Base-by-base conservation (phyloP, 2,888 invertebrate species). In the Heliconius sara region DNA sequence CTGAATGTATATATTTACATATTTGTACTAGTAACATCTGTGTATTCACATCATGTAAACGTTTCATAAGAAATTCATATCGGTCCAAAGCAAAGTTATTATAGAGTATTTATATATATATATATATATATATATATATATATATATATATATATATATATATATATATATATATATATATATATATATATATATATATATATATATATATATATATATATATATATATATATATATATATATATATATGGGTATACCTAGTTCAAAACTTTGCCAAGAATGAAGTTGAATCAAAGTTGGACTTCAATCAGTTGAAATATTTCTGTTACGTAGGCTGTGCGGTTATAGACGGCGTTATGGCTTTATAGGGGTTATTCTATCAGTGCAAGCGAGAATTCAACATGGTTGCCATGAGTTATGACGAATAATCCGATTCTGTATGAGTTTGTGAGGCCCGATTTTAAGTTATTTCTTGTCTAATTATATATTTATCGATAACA, bases 301-400 rank as follows among this genome's bases (percentile, higher is more conserved):
- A 60, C 60, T 73, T 60, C n/a, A 73, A 60, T 73, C 16, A 25
- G 60, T 39, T 60, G 60, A 60, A 60, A 60, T 60, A 73, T 73
- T 34, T 47, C 12, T 70, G 47, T 63, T 47, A 72, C 65, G 66
- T 72, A 65, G 25, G 30, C 68, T 47, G 60, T 47, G 9, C 47
- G 19, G 68, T 30, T n/a, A 60, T 39, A 70, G 57, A 60, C 57
- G 63, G 73, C 67, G 52, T 81, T 76, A 79, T 80, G 63, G 73
- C 67, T 63, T 81, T 76, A 79, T 80, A 76, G 78, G 60, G 57
- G 57, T 78, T 65, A 81, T 78, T 9, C 63, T 34, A 30, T 81
- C 68, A 81, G 71, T 78, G 76, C 70, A 30, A 72, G 66, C 67
- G 67, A 76, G 72, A 78, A 80, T 78, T 78, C 75, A 72, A 78